Evolutionary conservation across 2,113 vertebrate species (phyloP).

Genomic region (Isichthys henryi): DNA sequence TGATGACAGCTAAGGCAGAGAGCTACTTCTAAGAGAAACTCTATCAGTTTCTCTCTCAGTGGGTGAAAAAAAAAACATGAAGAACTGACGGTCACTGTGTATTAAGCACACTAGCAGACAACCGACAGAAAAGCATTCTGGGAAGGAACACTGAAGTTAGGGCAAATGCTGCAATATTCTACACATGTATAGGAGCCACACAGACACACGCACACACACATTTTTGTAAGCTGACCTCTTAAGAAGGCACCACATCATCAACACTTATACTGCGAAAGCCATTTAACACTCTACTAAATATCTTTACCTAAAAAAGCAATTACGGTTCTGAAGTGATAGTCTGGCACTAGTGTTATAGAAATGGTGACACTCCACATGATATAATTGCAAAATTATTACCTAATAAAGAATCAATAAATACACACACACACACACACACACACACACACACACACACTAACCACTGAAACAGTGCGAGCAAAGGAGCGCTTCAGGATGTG

Average conservation of each 20-base stretch:
- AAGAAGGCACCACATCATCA: background rate
- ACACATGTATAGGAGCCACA: background rate
- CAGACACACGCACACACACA: background rate
- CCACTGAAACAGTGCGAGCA: conserved; percentile 91
- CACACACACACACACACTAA: conserved; percentile 34
- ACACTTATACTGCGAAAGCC: background rate
- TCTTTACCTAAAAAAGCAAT: background rate
- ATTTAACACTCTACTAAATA: background rate
- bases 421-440: background rate
- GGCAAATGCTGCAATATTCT: background rate
- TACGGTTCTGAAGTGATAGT: background rate
- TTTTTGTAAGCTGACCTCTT: background rate
- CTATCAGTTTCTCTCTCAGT: background rate
- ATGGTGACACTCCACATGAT: background rate
- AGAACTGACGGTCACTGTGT: background rate
- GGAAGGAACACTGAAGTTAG: background rate
- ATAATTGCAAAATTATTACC: background rate
- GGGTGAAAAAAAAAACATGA: background rate
- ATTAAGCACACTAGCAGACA: background rate
- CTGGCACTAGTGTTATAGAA: background rate
- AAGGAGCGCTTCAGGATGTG: conserved; percentile 96
- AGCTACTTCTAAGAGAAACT: background rate
- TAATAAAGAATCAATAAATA: background rate
- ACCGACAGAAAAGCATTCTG: background rate
- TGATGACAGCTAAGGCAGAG: background rate